Evolutionary conservation across 2,113 vertebrate genomes (phyloP).

Genomic region (Myotis yumanensis): DNA sequence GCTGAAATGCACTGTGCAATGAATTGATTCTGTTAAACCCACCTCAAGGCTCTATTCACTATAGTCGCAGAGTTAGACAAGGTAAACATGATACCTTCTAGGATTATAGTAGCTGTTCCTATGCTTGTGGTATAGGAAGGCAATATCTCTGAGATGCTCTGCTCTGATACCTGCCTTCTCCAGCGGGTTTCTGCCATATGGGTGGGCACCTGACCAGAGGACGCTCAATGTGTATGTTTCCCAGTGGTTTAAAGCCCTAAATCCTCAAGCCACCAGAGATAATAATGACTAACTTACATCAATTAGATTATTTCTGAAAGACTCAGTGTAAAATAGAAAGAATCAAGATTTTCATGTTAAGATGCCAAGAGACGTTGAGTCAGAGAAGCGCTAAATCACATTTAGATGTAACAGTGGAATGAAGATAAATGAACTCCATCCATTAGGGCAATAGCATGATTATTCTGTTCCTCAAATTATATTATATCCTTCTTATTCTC

Average conservation of each 20-base stretch:
- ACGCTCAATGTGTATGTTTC: neutral
- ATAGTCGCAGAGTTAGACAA: neutral
- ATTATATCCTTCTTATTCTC: neutral
- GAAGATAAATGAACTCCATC: neutral
- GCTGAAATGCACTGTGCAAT: neutral
- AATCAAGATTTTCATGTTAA: neutral
- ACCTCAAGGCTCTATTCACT: neutral
- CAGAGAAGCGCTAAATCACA: neutral
- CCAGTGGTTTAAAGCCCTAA: neutral
- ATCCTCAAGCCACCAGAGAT: neutral
- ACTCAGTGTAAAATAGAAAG: neutral
- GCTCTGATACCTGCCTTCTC: too few species aligned
- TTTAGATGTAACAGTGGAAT: neutral
- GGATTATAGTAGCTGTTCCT: neutral
- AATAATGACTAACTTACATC: neutral
- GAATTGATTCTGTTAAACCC: neutral
- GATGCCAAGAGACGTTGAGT: neutral
- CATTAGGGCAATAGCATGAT: neutral
- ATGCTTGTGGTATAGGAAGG: neutral
- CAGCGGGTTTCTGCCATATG: neutral
- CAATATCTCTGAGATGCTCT: neutral
- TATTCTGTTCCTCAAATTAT: neutral
- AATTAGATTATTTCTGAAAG: neutral
- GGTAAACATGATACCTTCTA: neutral
- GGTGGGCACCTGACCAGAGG: fast-evolving